These are phyloP conservation scores for Hydrotaea cyrtoneurina DNA, from an alignment of 2,888 invertebrate genomes.

Conservation along the genomic window DNA sequence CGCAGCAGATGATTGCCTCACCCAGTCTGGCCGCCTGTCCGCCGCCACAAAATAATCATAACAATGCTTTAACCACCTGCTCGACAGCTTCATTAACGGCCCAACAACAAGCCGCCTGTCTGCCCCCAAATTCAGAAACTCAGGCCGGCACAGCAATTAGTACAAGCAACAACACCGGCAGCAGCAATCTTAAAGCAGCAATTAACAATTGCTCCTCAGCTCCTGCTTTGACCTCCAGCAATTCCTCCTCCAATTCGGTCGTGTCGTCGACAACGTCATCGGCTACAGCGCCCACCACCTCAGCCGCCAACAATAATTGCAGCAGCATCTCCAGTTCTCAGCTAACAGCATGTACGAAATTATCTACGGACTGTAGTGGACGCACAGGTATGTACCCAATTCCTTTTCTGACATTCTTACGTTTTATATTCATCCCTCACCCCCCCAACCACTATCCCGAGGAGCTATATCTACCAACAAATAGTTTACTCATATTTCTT, in stretches of 20 bases:
- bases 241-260: slow-evolving; percentile 65
- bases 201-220: background rate
- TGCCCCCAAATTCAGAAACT: slow-evolving; percentile 46
- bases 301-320: slow-evolving; percentile 60
- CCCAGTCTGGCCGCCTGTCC: slow-evolving; percentile 62
- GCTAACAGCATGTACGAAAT: slow-evolving; percentile 73
- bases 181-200: slow-evolving; percentile 39
- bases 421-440: slow-evolving; percentile 49
- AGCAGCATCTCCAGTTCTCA: slow-evolving; percentile 63
- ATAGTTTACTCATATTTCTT: slow-evolving; percentile 47
- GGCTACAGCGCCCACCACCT: slow-evolving; percentile 65
- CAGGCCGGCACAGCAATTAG: slow-evolving; percentile 32
- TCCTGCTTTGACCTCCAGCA: slow-evolving; percentile 51
- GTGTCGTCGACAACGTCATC: slow-evolving; percentile 45
- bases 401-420: no score
- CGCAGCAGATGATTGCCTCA: slow-evolving; percentile 61
- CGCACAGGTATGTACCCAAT: slow-evolving; percentile 83
- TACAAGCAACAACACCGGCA: slow-evolving; percentile 68
- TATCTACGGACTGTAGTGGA: slow-evolving; percentile 83
- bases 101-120: slow-evolving; percentile 66
- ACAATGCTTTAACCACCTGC: slow-evolving; percentile 68
- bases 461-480: slow-evolving; percentile 34
- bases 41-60: slow-evolving; percentile 66
- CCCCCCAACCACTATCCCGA: no score
- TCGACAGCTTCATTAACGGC: slow-evolving; percentile 76